Conservation (phyloP, 2,113 vertebrate genomes). For the Laterallus jamaicensis region DNA sequence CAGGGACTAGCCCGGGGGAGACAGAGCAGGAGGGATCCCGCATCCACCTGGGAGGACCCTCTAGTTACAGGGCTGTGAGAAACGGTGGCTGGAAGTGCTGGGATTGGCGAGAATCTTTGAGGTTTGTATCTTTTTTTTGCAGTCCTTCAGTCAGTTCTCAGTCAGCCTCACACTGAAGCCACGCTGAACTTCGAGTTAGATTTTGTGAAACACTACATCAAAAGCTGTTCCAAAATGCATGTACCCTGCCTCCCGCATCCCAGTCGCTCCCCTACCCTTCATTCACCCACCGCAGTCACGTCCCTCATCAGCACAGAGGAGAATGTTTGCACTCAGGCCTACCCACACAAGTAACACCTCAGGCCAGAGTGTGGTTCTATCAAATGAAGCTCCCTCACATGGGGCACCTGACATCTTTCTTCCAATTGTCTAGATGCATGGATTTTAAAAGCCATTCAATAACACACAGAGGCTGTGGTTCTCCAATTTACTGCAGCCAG, state of each 20-base stretch:
- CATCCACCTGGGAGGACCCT: background rate
- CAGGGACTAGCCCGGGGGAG: background rate
- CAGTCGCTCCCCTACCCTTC: background rate
- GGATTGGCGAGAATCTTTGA: background rate
- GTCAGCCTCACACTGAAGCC: background rate
- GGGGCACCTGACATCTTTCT: background rate
- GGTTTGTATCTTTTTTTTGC: background rate
- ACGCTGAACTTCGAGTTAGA: background rate
- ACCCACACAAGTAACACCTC: background rate
- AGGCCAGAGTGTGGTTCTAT: background rate
- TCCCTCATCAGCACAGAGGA: background rate
- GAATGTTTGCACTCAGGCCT: background rate
- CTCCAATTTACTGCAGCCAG: background rate
- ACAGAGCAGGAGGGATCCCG: background rate
- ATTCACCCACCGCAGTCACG: fast-evolving
- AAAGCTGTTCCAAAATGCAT: background rate
- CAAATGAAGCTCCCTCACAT: background rate
- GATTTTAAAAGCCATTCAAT: background rate
- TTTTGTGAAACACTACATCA: background rate
- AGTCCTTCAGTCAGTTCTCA: background rate
- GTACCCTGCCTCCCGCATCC: background rate
- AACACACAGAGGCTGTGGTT: background rate
- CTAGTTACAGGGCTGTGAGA: background rate
- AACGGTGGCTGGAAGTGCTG: background rate
- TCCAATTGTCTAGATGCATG: background rate